These are phyloP conservation scores for Holcopasites calliopsidis DNA, from an alignment of 1,140 invertebrate species.

Conservation along the genomic window DNA sequence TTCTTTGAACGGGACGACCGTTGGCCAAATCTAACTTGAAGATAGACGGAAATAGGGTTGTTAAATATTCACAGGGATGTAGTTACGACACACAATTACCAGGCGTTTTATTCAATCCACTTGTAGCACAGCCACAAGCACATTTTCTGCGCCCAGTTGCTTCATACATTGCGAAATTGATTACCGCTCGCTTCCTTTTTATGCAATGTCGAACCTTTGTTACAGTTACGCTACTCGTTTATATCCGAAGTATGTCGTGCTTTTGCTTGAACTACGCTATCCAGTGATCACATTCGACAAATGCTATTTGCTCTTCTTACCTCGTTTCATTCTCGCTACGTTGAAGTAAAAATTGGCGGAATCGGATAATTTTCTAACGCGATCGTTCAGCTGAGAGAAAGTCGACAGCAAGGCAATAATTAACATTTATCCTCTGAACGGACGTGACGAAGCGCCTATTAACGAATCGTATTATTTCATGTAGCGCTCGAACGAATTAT, in stretches of 20 bases:
- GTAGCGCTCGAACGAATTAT: neutral
- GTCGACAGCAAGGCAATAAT: neutral
- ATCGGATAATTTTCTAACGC: no score
- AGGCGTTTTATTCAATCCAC: neutral
- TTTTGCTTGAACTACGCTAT: neutral
- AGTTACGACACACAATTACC: constrained; percentile 37
- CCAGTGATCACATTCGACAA: neutral
- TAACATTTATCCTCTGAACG: neutral
- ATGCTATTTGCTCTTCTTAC: neutral
- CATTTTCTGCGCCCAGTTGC: constrained; percentile 18
- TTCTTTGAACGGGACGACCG: constrained; percentile 14
- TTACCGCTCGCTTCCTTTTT: neutral
- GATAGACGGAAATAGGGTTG: neutral
- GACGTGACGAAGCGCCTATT: neutral
- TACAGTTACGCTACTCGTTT: neutral
- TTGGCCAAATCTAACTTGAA: constrained; percentile 23
- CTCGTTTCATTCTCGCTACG: no score
- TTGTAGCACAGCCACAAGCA: constrained; percentile 9
- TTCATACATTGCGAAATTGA: constrained; percentile 16
- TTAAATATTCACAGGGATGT: constrained; percentile 29
- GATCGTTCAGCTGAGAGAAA: no score
- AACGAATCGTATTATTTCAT: neutral
- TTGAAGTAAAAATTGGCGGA: no score
- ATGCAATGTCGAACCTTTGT: neutral
- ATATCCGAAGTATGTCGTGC: neutral